A percentile compares a stretch with the other conserved stretches of the same genome.
phyloP scores from a whole-genome alignment of 2,888 invertebrate genomes.

The Argyra leucocephala region DNA sequence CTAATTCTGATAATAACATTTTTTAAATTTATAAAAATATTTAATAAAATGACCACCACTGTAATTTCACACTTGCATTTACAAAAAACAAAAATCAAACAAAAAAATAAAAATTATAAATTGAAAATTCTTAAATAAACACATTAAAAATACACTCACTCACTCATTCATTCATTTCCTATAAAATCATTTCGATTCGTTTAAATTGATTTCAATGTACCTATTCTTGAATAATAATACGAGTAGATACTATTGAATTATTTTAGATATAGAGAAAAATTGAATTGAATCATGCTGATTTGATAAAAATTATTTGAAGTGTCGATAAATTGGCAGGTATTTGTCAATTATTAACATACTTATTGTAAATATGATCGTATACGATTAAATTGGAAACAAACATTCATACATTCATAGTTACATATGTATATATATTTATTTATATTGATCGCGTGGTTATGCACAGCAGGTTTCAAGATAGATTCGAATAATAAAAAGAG shows the following conservation, averaged over 20 bases:
- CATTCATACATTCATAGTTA: neutral
- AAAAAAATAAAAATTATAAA: too few species aligned
- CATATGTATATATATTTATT: neutral
- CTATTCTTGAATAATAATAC: neutral
- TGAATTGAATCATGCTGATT: constrained; percentile 4
- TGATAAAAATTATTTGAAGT: constrained; percentile 7
- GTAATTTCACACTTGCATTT: neutral
- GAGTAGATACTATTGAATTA: too few species aligned
- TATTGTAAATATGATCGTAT: neutral
- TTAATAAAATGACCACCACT: neutral
- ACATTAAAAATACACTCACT: neutral
- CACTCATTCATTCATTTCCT: neutral
- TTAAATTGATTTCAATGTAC: neutral
- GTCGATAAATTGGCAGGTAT: constrained; percentile 12
- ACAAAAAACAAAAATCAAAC: too few species aligned
- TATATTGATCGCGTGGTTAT: neutral
- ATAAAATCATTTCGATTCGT: neutral
- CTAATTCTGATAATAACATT: too few species aligned
- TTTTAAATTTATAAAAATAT: too few species aligned
- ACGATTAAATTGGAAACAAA: neutral
- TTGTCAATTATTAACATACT: constrained; percentile 9
- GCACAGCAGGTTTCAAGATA: neutral
- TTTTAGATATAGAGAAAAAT: neutral
- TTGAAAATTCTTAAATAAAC: neutral
- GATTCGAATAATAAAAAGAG: too few species aligned